Evolutionary conservation across 1,140 invertebrate species (phyloP).

Genomic region (Diachasmimorpha longicaudata): DNA sequence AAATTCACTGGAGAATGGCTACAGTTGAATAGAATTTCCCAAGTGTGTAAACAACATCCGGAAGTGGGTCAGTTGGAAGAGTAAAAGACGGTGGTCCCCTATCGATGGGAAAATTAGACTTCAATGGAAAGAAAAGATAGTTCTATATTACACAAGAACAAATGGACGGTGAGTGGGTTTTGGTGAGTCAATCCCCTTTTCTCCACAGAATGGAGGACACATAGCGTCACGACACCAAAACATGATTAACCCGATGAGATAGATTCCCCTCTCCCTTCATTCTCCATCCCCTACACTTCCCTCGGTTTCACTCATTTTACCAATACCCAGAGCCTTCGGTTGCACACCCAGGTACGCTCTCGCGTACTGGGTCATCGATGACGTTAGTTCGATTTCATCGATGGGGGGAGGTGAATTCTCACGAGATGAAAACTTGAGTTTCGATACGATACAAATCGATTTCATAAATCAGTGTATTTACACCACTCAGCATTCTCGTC

Average conservation of each 20-base stretch:
- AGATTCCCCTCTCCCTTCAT: background rate
- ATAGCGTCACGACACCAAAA: conserved; percentile 18
- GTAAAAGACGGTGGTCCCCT: background rate
- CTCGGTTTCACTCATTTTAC: background rate
- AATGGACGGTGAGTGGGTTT: background rate
- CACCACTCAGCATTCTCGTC: background rate
- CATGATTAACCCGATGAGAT: conserved; percentile 19
- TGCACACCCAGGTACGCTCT: background rate
- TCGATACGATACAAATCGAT: conserved; percentile 17
- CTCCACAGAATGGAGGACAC: background rate
- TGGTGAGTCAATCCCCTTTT: background rate
- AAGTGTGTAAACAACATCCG: background rate
- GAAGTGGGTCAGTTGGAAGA: conserved; percentile 20
- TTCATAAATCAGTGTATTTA: background rate
- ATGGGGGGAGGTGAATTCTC: conserved; percentile 3
- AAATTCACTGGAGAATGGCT: background rate
- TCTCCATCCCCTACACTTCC: background rate
- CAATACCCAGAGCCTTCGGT: conserved; percentile 1
- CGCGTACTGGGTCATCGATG: conserved; percentile 26
- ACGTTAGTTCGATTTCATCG: conserved; percentile 23
- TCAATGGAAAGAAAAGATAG: background rate
- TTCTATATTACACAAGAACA: background rate
- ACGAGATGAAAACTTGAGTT: conserved; percentile 2
- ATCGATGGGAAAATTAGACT: conserved; percentile 31
- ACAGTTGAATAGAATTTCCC: background rate